phyloP scores from a whole-genome alignment of 2,113 vertebrate species.

The Pipra filicauda region DNA sequence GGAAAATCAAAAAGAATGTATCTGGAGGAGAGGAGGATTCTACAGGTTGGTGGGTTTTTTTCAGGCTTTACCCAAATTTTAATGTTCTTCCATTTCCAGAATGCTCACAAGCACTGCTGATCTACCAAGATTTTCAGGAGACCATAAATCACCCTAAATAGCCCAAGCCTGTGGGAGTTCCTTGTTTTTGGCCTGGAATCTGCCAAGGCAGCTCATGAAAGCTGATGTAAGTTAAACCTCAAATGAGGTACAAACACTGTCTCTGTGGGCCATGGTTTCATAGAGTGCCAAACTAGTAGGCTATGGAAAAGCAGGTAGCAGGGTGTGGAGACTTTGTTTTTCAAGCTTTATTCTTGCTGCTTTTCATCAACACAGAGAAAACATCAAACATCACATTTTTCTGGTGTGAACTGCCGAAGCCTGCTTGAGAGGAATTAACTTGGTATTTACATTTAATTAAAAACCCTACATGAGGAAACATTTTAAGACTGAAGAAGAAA shows the following conservation, averaged over 20 bases:
- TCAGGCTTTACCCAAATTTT: neutral
- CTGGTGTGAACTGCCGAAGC: neutral
- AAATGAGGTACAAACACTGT: neutral
- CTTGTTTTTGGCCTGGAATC: neutral
- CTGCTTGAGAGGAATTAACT: neutral
- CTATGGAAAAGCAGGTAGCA: neutral
- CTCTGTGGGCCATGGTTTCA: neutral
- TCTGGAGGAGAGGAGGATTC: neutral
- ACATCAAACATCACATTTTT: neutral
- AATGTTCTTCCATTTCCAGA: neutral
- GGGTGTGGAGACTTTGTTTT: neutral
- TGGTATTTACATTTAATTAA: neutral
- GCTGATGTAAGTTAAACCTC: neutral
- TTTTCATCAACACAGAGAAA: neutral
- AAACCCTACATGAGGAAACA: neutral
- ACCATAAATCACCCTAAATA: neutral
- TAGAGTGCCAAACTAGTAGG: neutral
- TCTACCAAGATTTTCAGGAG: neutral
- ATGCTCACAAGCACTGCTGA: neutral
- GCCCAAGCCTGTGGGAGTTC: neutral
- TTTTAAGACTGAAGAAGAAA: neutral
- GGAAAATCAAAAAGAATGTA: neutral
- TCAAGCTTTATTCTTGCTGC: neutral
- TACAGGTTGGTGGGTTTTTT: neutral
- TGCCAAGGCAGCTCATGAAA: neutral